A percentile compares a stretch with the other conserved stretches of the same genome.
These are phyloP conservation scores for Ambastaia sidthimunki DNA, from an alignment of 2,797 vertebrate species.

Conservation along the genomic window DNA sequence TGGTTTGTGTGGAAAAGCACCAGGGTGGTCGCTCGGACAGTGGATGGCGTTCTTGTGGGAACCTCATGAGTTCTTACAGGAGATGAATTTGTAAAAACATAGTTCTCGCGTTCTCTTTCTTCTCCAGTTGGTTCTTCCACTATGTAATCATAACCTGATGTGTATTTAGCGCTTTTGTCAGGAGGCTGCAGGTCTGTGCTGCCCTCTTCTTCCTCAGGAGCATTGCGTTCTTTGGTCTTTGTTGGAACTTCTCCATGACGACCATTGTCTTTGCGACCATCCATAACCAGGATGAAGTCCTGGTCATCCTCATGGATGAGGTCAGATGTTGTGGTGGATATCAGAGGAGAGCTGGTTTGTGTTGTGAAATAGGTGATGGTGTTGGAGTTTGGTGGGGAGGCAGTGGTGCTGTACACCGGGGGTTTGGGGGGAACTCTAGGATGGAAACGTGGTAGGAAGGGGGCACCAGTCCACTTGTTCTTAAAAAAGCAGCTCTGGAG, in stretches of 20 bases:
- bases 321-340: conserved; percentile 52
- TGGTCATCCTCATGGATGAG: conserved; percentile 63
- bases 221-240: conserved; percentile 20
- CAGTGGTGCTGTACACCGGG: conserved; percentile 21
- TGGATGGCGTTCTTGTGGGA: conserved; percentile 49
- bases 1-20: conserved; percentile 49
- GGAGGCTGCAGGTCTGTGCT: conserved; percentile 64
- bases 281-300: conserved; percentile 63
- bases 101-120: conserved; percentile 61
- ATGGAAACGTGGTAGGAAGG: conserved; percentile 63
- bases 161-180: conserved; percentile 61
- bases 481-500: conserved; percentile 87
- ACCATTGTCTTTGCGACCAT: conserved; percentile 51
- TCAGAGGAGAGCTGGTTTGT: conserved; percentile 32
- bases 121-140: conserved; percentile 68
- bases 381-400: conserved; percentile 36
- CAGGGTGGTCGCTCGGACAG: background rate
- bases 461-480: conserved; percentile 65
- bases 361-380: conserved; percentile 38
- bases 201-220: conserved; percentile 68
- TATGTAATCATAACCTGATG: conserved; percentile 78
- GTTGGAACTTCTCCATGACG: conserved; percentile 3
- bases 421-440: conserved; percentile 25
- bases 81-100: conserved; percentile 12
- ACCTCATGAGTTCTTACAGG: background rate